Conservation (phyloP, 2,888 invertebrate genomes). For the Ecliptopera silaceata region DNA sequence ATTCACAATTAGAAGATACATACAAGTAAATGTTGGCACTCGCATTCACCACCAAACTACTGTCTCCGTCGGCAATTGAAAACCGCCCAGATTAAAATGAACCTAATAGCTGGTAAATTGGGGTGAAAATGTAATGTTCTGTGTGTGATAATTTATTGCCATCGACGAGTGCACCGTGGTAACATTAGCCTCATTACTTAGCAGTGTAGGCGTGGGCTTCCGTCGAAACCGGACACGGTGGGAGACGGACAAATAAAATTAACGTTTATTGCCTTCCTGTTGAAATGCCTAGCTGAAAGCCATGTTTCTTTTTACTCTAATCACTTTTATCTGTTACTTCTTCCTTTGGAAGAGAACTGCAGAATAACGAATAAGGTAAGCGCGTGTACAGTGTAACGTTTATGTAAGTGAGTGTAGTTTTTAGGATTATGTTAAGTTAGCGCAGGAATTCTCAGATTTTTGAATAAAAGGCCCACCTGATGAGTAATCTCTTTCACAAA, state of each 20-base stretch:
- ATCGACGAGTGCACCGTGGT: constrained; percentile 55
- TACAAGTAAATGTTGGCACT: constrained; percentile 14
- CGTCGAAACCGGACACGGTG: constrained; percentile 73
- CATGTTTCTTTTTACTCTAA: constrained; percentile 14
- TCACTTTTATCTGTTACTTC: constrained; percentile 1
- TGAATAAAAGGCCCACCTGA: too few species aligned
- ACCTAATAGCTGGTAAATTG: constrained; percentile 35
- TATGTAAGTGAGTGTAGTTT: too few species aligned
- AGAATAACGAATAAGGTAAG: not conserved
- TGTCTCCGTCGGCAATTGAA: constrained; percentile 25
- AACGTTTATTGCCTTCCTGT: constrained; percentile 67
- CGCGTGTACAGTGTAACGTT: not conserved
- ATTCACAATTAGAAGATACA: not conserved
- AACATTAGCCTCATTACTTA: constrained; percentile 79
- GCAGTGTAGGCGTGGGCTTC: constrained; percentile 74
- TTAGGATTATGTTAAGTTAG: too few species aligned
- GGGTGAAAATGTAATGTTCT: constrained; percentile 42
- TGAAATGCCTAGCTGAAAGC: constrained; percentile 44
- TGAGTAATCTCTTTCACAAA: too few species aligned
- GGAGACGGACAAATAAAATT: constrained; percentile 74
- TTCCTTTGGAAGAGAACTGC: not conserved
- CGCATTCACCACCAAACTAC: constrained; percentile 15
- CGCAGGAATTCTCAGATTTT: too few species aligned
- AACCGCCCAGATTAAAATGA: constrained; percentile 18
- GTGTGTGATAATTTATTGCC: constrained; percentile 49